Evolutionary conservation across 1,140 invertebrate genomes (phyloP), one percentile per base, ranked within the genome.

Genomic region (Drosophila arawakana): DNA sequence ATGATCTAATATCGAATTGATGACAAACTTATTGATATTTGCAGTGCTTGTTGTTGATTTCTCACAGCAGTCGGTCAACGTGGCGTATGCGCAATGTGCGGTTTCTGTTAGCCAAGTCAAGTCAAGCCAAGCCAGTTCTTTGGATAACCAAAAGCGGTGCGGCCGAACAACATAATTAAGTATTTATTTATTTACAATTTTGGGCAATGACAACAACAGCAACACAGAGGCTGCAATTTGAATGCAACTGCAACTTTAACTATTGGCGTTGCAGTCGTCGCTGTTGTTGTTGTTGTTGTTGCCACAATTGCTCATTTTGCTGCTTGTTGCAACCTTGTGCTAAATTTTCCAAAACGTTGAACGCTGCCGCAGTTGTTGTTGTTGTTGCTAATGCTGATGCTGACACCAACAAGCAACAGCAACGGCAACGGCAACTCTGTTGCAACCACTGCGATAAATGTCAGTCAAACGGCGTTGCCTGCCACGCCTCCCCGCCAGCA

Each of bases 151-250:
- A 80, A 86, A 72, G 62, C 79, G 79, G 81, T 63, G 78, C 70
- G 68, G 68, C 72, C 83, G 73, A 88, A 89, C 84, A 88, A 88
- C 84, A 88, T 88, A 88, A 88, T 88, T 88, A 88, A 88, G 84
- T 88, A 89, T 88, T 88, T 88, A 89, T 88, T 88, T 88, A 89
- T 88, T 88, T 88, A 84, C 84, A 83, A 83, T 89, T 88, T 88
- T 89, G 84, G 84, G 84, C 83, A 88, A 89, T 66, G 78, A 80
- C 80, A 57, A 11, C 70, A 41, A 8, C 78, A 65, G 21, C 61
- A 65, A 46, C 25, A 30, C 60, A 67, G 57, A 49, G 52, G 58
- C 72, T 71, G 67, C 72, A 75, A 73, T 81, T 85, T 78, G 83
- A 78, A 88, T 76, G 84, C 80, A 89, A 74, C 62, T 67, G 61